phyloP scores from a whole-genome alignment of 1,140 invertebrate species.

The Hyphantria cunea region DNA sequence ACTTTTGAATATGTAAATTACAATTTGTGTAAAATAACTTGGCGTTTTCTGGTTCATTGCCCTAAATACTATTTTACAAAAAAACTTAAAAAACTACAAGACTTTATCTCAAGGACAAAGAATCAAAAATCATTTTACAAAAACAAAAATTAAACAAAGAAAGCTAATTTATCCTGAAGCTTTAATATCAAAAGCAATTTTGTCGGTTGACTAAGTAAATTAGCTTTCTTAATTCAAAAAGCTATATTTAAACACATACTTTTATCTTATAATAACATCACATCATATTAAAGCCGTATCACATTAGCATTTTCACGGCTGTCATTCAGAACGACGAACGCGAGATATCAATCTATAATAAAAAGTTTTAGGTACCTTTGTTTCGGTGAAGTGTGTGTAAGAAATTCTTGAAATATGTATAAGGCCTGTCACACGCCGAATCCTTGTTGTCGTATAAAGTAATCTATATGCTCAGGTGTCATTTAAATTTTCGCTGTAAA shows the following conservation, averaged over 20 bases:
- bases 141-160: too few relatives aligned
- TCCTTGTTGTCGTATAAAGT: constrained; percentile 1
- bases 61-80: too few relatives aligned
- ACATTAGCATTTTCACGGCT: constrained; percentile 38
- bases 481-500: background rate
- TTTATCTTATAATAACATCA: constrained; percentile 23
- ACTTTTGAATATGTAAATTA: too few relatives aligned
- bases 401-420: constrained; percentile 20
- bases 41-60: too few relatives aligned
- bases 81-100: too few relatives aligned
- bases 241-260: background rate
- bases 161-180: too few relatives aligned
- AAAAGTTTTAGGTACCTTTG: constrained; percentile 12
- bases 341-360: constrained; percentile 26
- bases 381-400: constrained; percentile 9
- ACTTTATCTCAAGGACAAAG: too few relatives aligned
- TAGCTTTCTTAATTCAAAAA: too few relatives aligned
- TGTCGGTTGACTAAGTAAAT: too few relatives aligned
- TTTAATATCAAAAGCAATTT: too few relatives aligned
- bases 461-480: background rate
- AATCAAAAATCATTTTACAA: too few relatives aligned
- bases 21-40: too few relatives aligned
- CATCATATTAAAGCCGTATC: constrained; percentile 19
- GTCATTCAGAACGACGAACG: constrained; percentile 36
- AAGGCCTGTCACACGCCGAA: constrained; percentile 2